Evolutionary conservation across 2,888 invertebrate species (phyloP), one percentile per base, ranked within the genome.

Genomic region (Ectropis crepuscularia): DNA sequence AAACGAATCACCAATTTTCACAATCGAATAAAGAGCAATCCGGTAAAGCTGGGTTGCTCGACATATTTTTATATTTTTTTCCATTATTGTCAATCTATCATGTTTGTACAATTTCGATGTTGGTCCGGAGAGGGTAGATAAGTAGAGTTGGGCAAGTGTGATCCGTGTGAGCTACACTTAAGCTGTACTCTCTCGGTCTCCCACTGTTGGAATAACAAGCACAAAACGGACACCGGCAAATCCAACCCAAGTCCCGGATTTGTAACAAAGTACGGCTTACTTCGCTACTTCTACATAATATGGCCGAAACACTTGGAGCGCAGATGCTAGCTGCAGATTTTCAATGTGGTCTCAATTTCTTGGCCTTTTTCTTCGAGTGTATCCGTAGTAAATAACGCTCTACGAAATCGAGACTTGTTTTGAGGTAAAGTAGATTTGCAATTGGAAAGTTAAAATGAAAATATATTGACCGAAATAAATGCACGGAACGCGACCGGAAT

Each of bases 181-280:
- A 79, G 78, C 79, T 78, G 63, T 71, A 76, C 76, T 74, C 80
- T 70, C 80, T 70, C 77, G 79, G 77, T 77, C 80, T 78, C 75
- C 73, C 75, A 75, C 73, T 80, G 79, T 74, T 79, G 81, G 84
- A 87, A 89, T 90, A 89, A 88, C 89, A 88, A 87, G 85, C 83
- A 81, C 81, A 80, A 81, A 85, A 85, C 84, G 88, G 88, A 87
- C 87, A 83, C 85, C 76, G 83, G 83, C 81, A 87, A 89, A 89
- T 89, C 89, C 87, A 81, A 83, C 83, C 81, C 81, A 73, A 86
- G 86, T 81, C 83, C 82, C 79, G 88, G 89, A 90, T 90, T 90
- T 89, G 88, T 88, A 79, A 86, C 86, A 87, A 86, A 89, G 88
- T 86, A 82, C 79, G 84, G 88, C 85, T 88, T 81, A 82, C 81